Evolutionary conservation across 2,888 invertebrate genomes (phyloP), one percentile per base, ranked within the genome.

Genomic region (Onthophagus sagittarius): DNA sequence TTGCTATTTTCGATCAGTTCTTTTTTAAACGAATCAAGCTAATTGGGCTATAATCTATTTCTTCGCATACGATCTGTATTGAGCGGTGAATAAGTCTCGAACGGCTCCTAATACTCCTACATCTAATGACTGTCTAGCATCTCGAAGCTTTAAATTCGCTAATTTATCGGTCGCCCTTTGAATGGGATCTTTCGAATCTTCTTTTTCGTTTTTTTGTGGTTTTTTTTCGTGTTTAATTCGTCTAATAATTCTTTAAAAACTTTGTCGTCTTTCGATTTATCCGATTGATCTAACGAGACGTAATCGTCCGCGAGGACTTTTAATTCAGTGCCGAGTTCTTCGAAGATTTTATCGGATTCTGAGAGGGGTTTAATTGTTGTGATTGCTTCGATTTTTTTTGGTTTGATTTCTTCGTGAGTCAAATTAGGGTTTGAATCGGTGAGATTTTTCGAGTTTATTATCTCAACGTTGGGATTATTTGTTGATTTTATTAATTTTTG

Each of bases 71-170:
- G 74, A 75, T 32, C 67, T 71, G 15, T 81, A 81, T 72, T 83
- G 83, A n/a, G 82, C 79, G 75, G 79, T 82, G 75, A 84, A 84
- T 75, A 84, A 83, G 73, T 83, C 82, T 71, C 81, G 79, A n/a
- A 85, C 76, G 62, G 84, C 80, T 62, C 83, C 81, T 32, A 85
- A 78, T 64, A 85, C 79, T 74, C 81, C 83, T 3, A 81, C 76
- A 74, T 84, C 83, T 3, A 83, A 78, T 31, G 81, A 78, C 71
- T 81, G 81, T n/a, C 81, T 79, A 5, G 81, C 78, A 70, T 83
- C 84, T 72, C 80, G 79, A 69, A 83, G 73, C 39, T 83, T 81
- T 39, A 84, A 80, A 74, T 82, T 83, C 33, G 83, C 81, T 65
- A 85, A 78, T 32, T 83, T 83, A 72, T 84, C 82, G 33, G 81